These are phyloP conservation scores for Grantiella picta DNA, from an alignment of 2,113 vertebrate species.

Conservation along the genomic window DNA sequence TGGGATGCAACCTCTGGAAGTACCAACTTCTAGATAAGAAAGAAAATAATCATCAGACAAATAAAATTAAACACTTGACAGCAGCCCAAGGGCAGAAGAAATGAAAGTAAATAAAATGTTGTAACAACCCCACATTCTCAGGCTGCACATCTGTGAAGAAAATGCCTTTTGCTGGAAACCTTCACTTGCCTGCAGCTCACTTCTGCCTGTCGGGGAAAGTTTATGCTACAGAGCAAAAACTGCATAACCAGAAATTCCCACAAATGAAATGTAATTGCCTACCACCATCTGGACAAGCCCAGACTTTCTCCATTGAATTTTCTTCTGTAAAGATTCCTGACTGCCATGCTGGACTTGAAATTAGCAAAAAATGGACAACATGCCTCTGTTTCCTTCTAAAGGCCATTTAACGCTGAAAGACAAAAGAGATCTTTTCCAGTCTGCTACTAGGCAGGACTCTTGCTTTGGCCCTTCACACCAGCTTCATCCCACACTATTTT, in stretches of 20 bases:
- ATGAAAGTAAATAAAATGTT: background rate
- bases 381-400: background rate
- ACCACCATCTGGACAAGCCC: background rate
- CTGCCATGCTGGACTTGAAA: background rate
- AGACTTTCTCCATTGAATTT: background rate
- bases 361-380: background rate
- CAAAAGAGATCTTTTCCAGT: background rate
- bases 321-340: background rate
- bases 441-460: background rate
- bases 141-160: slow-evolving; percentile 4
- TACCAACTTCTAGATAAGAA: background rate
- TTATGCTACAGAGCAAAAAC: background rate
- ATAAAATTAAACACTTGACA: slow-evolving; percentile 4
- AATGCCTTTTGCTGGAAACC: slow-evolving; percentile 9
- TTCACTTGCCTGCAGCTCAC: background rate
- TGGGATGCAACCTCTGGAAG: background rate
- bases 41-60: background rate
- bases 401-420: background rate
- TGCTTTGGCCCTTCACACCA: background rate
- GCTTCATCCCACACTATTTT: background rate
- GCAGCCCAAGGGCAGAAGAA: background rate
- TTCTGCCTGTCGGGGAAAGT: background rate
- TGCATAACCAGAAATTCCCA: background rate
- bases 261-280: background rate
- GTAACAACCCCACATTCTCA: background rate